phyloP scores from a whole-genome alignment of 2,113 vertebrate genomes.

The Lanius collurio region DNA sequence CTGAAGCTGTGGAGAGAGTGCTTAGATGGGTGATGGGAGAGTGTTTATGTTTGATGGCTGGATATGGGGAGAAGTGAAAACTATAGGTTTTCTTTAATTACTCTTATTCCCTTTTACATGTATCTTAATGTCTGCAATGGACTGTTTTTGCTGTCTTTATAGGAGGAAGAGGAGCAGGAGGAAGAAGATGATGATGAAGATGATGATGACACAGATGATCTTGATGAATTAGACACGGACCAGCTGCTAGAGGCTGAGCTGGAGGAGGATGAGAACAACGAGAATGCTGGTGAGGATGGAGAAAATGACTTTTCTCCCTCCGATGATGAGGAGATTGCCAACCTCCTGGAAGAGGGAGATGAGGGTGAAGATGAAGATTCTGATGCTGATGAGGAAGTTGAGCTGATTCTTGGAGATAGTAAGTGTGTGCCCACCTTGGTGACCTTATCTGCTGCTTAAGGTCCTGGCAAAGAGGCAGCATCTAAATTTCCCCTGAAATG shows the following conservation, averaged over 20 bases:
- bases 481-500: background rate
- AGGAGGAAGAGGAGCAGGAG: slow-evolving; percentile 91
- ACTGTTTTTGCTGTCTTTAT: background rate
- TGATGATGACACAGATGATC: slow-evolving; percentile 91
- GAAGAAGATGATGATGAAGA: slow-evolving; percentile 93
- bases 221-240: slow-evolving; percentile 89
- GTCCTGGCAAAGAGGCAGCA: background rate
- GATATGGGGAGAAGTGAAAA: background rate
- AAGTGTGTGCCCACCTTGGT: slow-evolving; percentile 66
- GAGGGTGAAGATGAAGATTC: slow-evolving; percentile 90
- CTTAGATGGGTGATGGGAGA: background rate
- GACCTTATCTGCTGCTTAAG: background rate
- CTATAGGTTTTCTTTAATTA: background rate
- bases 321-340: slow-evolving; percentile 90
- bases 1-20: background rate
- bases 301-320: slow-evolving; percentile 92
- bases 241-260: slow-evolving; percentile 89
- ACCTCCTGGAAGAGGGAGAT: slow-evolving; percentile 87
- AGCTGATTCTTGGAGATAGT: slow-evolving; percentile 93
- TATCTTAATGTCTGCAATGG: background rate
- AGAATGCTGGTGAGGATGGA: slow-evolving; percentile 89
- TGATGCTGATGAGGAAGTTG: slow-evolving; percentile 87
- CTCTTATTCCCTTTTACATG: background rate
- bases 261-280: slow-evolving; percentile 89
- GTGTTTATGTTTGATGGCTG: background rate